Percentiles rank a stretch among this genome's conserved stretches.
Conservation (phyloP, 2,888 invertebrate genomes). For the Gasteruption jaculator region DNA sequence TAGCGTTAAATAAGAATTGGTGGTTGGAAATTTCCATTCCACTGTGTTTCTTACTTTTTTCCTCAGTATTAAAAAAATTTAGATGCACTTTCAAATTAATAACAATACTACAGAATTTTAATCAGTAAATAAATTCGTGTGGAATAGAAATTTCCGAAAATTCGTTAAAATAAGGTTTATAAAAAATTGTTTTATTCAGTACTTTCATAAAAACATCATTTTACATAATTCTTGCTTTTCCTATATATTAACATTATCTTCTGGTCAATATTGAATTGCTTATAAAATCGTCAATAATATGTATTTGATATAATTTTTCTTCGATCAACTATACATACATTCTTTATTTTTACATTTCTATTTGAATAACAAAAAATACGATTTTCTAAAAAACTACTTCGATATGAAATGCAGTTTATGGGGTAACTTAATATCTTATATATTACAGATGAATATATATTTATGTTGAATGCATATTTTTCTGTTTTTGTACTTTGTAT, state of each 20-base stretch:
- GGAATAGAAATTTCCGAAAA: conserved; percentile 51
- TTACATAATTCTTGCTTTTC: too few relatives aligned
- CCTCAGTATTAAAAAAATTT: conserved; percentile 3
- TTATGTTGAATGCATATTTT: conserved; percentile 5
- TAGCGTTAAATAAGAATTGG: too few relatives aligned
- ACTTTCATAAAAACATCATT: conserved; percentile 1
- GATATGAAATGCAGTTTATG: too few relatives aligned
- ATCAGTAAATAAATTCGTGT: conserved; percentile 31
- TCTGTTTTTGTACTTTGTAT: conserved; percentile 6
- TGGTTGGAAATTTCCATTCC: conserved; percentile 54
- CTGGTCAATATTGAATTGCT: too few relatives aligned
- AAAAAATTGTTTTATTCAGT: conserved; percentile 23
- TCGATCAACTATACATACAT: neutral
- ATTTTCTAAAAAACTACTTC: too few relatives aligned
- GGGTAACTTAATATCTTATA: too few relatives aligned
- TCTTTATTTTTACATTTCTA: conserved; percentile 15
- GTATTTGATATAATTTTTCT: too few relatives aligned
- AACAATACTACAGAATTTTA: neutral
- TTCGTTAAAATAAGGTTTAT: conserved; percentile 25
- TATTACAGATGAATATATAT: too few relatives aligned
- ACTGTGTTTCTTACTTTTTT: conserved; percentile 35
- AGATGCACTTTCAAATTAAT: conserved; percentile 8
- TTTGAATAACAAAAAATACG: conserved; percentile 9
- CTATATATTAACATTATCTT: too few relatives aligned
- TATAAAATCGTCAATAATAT: too few relatives aligned